Evolutionary conservation across 2,113 vertebrate genomes (phyloP), one percentile per base, ranked within the genome.

Genomic region (Scomber japonicus): DNA sequence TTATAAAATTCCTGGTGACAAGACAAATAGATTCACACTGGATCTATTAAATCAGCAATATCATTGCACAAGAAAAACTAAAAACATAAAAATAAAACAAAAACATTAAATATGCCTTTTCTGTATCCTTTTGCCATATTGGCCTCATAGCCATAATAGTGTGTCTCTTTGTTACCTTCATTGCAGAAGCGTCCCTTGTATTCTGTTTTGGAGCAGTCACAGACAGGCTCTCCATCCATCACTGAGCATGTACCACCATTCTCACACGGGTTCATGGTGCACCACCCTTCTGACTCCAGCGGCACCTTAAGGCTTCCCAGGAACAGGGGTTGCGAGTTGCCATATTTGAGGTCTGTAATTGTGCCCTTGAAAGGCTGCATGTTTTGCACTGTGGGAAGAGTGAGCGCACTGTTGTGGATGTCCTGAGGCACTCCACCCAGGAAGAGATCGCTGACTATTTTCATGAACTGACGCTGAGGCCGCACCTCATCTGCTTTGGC

Each of bases 361-460:
- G 96, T 95, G 93, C 98, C 98, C 91, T 92, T 95, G 92, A 99
- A 98, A 0, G 96, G 92, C 35, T 96, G 95, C 89, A 96, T 92
- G 81, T 93, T 92, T 89, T 96, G 96, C 78, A 96, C 96, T 6
- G 95, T 94, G 35, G 96, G 96, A 4, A 97, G 95, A 53, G 98
- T 99, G 86, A 99, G 94, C 5, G 96, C 96, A 5, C 96, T 94
- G 11, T 91, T 90, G 56, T 96, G 97, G 45, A 99, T 97, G 88
- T 99, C 98, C 80, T 93, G 81, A 0, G 98, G 98, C 45, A 99
- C 96, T 24, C 98, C 98, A 0, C 98, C 98, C 55, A 99, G 85
- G 81, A 99, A 99, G 51, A 99, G 95, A 91, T 99, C 97, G 56
- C 98, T 99, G 89, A 98, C 96, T 2, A 99, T 97, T 85, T 97